Conservation (phyloP, 2,888 invertebrate genomes). For the Andrena camellia region DNA sequence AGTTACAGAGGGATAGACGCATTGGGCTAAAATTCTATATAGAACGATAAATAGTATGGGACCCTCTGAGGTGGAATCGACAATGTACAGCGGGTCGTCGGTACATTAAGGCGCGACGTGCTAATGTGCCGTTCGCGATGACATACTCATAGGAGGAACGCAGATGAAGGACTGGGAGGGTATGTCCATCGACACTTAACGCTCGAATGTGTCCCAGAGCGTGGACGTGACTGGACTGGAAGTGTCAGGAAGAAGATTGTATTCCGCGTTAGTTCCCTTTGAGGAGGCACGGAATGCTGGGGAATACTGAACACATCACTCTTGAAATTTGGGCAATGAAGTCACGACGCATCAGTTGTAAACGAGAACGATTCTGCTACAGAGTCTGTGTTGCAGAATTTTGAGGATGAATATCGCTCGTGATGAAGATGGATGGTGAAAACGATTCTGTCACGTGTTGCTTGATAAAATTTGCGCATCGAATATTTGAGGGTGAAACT, state of each 20-base stretch:
- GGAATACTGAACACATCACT: constrained; percentile 13
- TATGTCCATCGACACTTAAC: constrained; percentile 48
- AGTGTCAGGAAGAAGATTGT: background rate
- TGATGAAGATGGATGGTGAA: too few relatives aligned
- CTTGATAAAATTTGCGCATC: too few relatives aligned
- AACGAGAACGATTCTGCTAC: too few relatives aligned
- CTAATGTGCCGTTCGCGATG: constrained; percentile 39
- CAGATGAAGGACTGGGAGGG: constrained; percentile 22
- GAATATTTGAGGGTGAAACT: too few relatives aligned
- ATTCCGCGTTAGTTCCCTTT: constrained; percentile 32
- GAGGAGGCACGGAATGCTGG: background rate
- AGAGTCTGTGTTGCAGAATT: too few relatives aligned
- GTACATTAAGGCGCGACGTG: constrained; percentile 47
- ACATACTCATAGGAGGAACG: constrained; percentile 37
- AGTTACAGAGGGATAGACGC: background rate
- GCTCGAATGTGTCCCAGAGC: constrained; percentile 39
- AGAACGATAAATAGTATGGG: constrained; percentile 23
- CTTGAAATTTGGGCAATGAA: constrained; percentile 7
- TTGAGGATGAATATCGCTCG: too few relatives aligned
- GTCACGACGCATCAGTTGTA: background rate
- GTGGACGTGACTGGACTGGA: constrained; percentile 47
- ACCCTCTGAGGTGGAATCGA: constrained; percentile 14
- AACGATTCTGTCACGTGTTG: too few relatives aligned
- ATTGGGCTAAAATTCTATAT: constrained; percentile 12
- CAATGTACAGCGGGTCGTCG: constrained; percentile 11